Base-by-base conservation (phyloP, 1,140 invertebrate genomes). In the Steinernema khuongi region DNA sequence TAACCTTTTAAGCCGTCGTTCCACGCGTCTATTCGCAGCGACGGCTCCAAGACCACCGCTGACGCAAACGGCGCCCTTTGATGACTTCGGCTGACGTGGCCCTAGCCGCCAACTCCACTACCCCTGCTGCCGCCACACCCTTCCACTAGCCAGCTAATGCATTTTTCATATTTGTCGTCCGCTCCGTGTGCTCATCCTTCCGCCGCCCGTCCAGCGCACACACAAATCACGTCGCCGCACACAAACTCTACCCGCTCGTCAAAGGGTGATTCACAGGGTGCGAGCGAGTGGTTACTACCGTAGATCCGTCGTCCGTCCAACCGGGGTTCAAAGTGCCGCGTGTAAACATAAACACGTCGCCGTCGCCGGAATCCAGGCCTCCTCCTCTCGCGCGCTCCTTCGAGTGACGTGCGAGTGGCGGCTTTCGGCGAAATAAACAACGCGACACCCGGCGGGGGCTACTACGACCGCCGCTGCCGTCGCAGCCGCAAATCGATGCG, bases 341-440 rank as follows among this genome's bases (percentile, higher is more conserved):
- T 26, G 50, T 60, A 60, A 60, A 60, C 19, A 60, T 26, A 60
- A 60, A 60, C 50, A 60, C 14, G 7, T 26, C 22, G 50, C 36
- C 36, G 36, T 7, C 36, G 7, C 7, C 36, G 7, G 7, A n/a
- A 11, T n/a, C 36, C 36, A n/a, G 36, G 7, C n/a, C 36, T n/a
- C 7, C 36, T 41, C 36, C n/a, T n/a, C 36, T n/a, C 7, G 36
- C 36, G 7, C n/a, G 36, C 36, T 41, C 36, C n/a, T 7, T 7
- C 36, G 7, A 41, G 36, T 41, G 36, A n/a, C 36, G 36, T 11
- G 36, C 36, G 36, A 41, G 36, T 11, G 36, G 7, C 36, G 36
- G 36, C 50, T 2, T 60, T 60, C 36, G n/a, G 36, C 36, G 50
- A 60, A 60, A 22, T 60, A 60, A 60, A 60, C 50, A 60, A 60